phyloP scores from a whole-genome alignment of 2,113 vertebrate genomes.

The Thermophis baileyi region DNA sequence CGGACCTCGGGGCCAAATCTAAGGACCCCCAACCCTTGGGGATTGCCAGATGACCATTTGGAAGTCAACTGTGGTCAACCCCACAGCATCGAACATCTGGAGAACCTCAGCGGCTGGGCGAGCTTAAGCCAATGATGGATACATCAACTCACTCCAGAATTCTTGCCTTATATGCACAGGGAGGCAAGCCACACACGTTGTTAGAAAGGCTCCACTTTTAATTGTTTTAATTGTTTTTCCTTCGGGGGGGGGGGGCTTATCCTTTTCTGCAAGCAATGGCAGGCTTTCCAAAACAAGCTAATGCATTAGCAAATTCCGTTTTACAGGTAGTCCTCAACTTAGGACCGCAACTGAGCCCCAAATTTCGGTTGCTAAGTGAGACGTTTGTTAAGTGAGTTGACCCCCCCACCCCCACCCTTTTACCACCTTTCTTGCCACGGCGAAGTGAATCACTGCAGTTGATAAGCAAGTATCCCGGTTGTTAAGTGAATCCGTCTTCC shows the following conservation, averaged over 20 bases:
- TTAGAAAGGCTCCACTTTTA: neutral
- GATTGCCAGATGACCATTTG: neutral
- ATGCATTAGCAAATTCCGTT: neutral
- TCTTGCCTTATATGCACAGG: neutral
- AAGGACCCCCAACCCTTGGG: neutral
- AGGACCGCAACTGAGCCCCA: neutral
- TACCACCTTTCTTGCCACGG: neutral
- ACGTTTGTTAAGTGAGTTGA: neutral
- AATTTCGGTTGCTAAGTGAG: neutral
- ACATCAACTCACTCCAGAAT: neutral
- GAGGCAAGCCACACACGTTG: neutral
- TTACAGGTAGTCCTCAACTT: neutral
- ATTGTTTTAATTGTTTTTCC: neutral
- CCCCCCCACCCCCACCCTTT: rapidly evolving
- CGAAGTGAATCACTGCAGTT: too few species aligned
- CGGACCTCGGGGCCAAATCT: neutral
- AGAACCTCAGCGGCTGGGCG: neutral
- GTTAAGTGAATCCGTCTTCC: too few species aligned
- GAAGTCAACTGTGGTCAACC: neutral
- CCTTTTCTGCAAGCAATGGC: neutral
- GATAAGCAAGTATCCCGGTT: too few species aligned
- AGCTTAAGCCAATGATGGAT: neutral
- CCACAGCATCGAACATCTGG: neutral
- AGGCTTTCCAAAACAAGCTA: neutral
- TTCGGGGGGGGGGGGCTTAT: neutral